Conservation (phyloP, 2,888 invertebrate species). For the Apoderus coryli region DNA sequence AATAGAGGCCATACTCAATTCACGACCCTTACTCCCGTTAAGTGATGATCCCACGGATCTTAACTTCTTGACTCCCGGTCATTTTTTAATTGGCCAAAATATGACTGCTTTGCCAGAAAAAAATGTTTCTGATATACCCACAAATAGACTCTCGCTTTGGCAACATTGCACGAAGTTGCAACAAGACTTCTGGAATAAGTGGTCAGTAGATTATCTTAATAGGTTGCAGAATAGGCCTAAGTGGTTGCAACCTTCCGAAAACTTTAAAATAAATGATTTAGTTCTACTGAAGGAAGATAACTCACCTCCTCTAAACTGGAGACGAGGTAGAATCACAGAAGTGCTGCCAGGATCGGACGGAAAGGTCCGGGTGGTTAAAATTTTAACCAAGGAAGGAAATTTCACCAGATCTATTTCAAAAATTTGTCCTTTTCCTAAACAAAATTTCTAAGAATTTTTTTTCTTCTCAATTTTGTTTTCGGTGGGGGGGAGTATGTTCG, state of each 20-base stretch:
- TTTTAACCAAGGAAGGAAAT: too few relatives aligned
- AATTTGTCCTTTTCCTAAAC: too few relatives aligned
- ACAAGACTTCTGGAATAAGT: conserved; percentile 11
- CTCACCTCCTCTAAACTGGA: conserved; percentile 9
- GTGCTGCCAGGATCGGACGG: conserved; percentile 1
- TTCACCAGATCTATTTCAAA: too few relatives aligned
- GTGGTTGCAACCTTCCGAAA: conserved; percentile 7
- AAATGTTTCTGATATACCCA: too few relatives aligned
- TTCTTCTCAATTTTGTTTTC: too few relatives aligned
- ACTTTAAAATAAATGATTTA: conserved; percentile 9
- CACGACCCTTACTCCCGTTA: conserved; percentile 20
- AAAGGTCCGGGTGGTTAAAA: too few relatives aligned
- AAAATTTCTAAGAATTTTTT: too few relatives aligned
- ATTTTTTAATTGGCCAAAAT: conserved; percentile 11
- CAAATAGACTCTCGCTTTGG: conserved; percentile 5
- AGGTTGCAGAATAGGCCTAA: conserved; percentile 11
- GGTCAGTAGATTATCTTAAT: conserved; percentile 12
- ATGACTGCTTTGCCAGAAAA: conserved; percentile 7
- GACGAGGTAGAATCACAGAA: conserved; percentile 7
- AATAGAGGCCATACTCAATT: conserved; percentile 20
- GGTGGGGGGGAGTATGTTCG: too few relatives aligned
- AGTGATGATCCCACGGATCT: conserved; percentile 17
- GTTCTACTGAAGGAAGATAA: conserved; percentile 11
- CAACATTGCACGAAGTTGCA: conserved; percentile 7
- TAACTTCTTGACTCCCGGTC: conserved; percentile 8